Evolutionary conservation across 2,797 vertebrate species (phyloP).

Genomic region (Macroramphosus scolopax): DNA sequence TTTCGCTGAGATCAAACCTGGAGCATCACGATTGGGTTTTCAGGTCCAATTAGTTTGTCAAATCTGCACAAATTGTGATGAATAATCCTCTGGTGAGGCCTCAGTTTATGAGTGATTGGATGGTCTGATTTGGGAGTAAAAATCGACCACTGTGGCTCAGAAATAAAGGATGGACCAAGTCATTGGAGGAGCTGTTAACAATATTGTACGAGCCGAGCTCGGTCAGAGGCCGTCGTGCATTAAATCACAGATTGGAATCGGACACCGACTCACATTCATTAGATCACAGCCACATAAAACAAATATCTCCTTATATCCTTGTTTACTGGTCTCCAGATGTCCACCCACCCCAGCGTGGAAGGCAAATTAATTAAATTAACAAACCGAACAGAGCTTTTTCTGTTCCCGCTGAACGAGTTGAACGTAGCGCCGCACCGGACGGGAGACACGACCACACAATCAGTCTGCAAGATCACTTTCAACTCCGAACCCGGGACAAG

Average conservation of each 20-base stretch:
- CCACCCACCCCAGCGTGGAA: constrained; percentile 33
- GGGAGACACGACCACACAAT: constrained; percentile 44
- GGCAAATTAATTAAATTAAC: constrained; percentile 56
- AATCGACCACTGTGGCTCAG: constrained; percentile 25
- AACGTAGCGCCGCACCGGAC: constrained; percentile 42
- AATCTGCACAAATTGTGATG: constrained; percentile 48
- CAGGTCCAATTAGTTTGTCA: constrained; percentile 47
- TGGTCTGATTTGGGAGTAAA: constrained; percentile 30
- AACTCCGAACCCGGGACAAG: too few relatives aligned
- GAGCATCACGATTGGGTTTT: constrained; percentile 26
- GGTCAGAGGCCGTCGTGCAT: constrained; percentile 48
- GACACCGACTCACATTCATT: constrained; percentile 54
- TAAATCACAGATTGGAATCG: constrained; percentile 59
- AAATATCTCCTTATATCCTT: constrained; percentile 55
- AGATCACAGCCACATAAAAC: constrained; percentile 43
- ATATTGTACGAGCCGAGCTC: constrained; percentile 38
- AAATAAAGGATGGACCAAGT: constrained; percentile 53
- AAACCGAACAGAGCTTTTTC: constrained; percentile 43
- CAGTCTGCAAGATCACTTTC: constrained; percentile 46
- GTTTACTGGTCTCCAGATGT: constrained; percentile 61
- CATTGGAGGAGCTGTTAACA: constrained; percentile 59
- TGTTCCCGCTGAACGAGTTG: constrained; percentile 22
- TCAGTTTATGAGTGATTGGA: constrained; percentile 46
- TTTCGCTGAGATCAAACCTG: constrained; percentile 14
- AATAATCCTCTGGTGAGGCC: constrained; percentile 41